Conservation (phyloP, 2,113 vertebrate genomes). For the Prunella himalayana region DNA sequence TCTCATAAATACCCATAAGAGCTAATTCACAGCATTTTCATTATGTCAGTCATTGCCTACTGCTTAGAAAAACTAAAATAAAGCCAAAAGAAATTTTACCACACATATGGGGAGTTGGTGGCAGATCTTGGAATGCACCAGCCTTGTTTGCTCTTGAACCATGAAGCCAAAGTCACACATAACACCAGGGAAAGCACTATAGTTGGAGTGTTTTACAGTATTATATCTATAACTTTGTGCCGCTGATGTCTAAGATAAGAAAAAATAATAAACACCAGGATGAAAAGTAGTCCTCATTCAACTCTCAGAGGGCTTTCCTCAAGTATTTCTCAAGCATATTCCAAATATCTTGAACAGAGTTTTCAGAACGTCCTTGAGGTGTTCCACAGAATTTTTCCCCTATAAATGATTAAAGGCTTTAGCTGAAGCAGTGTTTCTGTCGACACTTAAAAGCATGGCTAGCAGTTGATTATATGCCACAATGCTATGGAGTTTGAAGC, state of each 20-base stretch:
- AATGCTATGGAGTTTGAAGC: background rate
- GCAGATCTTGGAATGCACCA: background rate
- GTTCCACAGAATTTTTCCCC: background rate
- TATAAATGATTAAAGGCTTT: background rate
- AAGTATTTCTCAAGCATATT: background rate
- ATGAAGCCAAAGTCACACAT: background rate
- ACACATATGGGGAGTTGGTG: background rate
- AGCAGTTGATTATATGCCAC: background rate
- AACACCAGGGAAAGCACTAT: background rate
- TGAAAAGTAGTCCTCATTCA: background rate
- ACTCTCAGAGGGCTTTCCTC: background rate
- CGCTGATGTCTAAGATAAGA: background rate
- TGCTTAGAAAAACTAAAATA: background rate
- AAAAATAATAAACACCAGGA: background rate
- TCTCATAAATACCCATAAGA: background rate
- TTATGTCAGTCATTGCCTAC: background rate
- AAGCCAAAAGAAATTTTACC: background rate
- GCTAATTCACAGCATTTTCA: background rate
- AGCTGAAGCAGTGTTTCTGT: background rate
- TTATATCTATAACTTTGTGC: background rate
- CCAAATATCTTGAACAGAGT: background rate
- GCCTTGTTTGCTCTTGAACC: background rate
- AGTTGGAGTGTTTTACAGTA: background rate
- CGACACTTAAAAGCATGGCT: background rate
- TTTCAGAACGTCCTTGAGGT: background rate